Evolutionary conservation across 2,113 vertebrate species (phyloP), one percentile per base, ranked within the genome.

Genomic region (Lathamus discolor): DNA sequence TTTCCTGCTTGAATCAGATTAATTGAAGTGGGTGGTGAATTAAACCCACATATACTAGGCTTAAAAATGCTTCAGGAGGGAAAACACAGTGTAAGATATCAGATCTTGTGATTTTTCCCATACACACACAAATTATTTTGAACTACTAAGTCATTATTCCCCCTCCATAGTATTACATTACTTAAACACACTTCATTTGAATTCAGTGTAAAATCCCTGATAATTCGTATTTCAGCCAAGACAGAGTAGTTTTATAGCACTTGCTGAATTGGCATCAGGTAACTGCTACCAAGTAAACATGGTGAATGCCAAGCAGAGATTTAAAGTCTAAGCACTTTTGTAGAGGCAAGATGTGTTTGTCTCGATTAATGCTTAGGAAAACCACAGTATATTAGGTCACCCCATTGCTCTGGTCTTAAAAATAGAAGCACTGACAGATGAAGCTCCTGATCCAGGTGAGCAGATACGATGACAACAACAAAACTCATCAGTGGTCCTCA

Each of bases 361-460:
- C 43, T 23, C 14, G 3, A 25, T 33, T 25, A 75, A 9, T 7
- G 3, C 59, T 84, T 68, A 62, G 27, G 24, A 79, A 83, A 85
- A 41, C 10, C 41, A 73, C 39, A 31, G n/a, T 13, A 4, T 19
- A 48, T 55, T 23, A 63, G 59, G 19, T 23, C 23, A 63, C 17
- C 22, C 37, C 6, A 5, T 7, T 29, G 5, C 9, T 52, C 24
- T 78, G 3, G 6, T 49, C 23, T 48, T 57, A 29, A 88, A 61
- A 75, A 44, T 3, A 37, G 2, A 86, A 5, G 3, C 43, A 66
- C 54, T 52, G 14, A 61, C 19, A 41, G 24, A 13, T 15, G 5
- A 2, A 7, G 8, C 27, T 61, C 9, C 41, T 1, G 1, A 54
- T 31, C 23, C 76, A 49, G 14, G 17, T 1, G 1, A 52, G 25